Evolutionary conservation across 2,888 invertebrate genomes (phyloP).

Genomic region (Diadegma fenestrale): DNA sequence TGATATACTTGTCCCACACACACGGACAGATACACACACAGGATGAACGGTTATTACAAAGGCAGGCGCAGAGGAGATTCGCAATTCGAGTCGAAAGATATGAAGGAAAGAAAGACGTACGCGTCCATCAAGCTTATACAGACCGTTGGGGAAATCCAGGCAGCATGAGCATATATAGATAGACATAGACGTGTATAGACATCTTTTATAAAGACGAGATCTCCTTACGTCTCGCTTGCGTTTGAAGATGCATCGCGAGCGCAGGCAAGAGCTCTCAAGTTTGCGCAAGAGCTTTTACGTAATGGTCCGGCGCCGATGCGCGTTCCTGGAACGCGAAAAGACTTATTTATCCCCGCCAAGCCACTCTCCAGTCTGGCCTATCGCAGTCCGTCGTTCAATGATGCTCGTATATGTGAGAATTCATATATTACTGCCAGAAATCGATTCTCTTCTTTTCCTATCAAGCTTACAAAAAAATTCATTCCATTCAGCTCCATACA

Average conservation of each 20-base stretch:
- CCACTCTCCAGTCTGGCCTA: slow-evolving; percentile 4
- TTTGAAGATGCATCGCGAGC: slow-evolving; percentile 46
- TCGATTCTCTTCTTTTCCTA: neutral
- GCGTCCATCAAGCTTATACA: slow-evolving; percentile 38
- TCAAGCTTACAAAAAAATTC: neutral
- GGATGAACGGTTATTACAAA: slow-evolving; percentile 38
- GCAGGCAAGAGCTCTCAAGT: slow-evolving; percentile 27
- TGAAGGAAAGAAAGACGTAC: slow-evolving; percentile 35
- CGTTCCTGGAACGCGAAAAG: slow-evolving; percentile 51
- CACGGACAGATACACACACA: slow-evolving; percentile 32
- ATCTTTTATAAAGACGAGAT: slow-evolving; percentile 42
- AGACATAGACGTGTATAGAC: neutral
- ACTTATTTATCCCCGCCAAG: slow-evolving; percentile 52
- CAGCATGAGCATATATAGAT: slow-evolving; percentile 12
- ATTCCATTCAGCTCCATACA: neutral
- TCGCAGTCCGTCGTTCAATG: neutral
- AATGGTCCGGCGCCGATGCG: slow-evolving; percentile 39
- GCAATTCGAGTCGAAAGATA: slow-evolving; percentile 28
- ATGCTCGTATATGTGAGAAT: neutral
- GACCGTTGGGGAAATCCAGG: slow-evolving; percentile 45
- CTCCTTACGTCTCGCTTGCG: slow-evolving; percentile 11
- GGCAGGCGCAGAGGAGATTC: slow-evolving; percentile 15
- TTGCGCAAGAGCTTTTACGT: slow-evolving; percentile 64
- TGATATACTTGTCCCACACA: slow-evolving; percentile 38
- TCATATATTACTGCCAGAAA: slow-evolving; percentile 9